Conservation (phyloP, 2,888 invertebrate genomes). For the Zygogramma bicolorata region DNA sequence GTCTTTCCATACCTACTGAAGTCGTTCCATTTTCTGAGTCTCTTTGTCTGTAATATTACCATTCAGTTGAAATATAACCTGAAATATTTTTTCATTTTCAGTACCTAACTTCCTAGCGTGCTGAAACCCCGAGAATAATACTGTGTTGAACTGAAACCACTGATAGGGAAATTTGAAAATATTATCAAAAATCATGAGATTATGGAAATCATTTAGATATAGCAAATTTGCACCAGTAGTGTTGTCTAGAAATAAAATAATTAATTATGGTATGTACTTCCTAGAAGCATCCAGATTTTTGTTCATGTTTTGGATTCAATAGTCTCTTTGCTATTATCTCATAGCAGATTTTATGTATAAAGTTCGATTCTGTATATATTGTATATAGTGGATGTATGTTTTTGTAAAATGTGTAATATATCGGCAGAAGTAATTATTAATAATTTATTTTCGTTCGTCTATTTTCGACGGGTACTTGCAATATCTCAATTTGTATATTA, state of each 20-base stretch:
- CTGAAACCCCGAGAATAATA: not conserved
- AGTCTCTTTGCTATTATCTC: not conserved
- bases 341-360: conserved; percentile 30
- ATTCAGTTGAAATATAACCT: not conserved
- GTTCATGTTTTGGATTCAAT: not conserved
- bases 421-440: conserved; percentile 47
- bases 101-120: conserved; percentile 2
- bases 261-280: not conserved
- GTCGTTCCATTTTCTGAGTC: not conserved
- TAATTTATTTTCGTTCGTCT: conserved; percentile 58
- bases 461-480: conserved; percentile 62
- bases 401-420: conserved; percentile 52
- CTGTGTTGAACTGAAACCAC: not conserved
- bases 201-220: too few relatives aligned
- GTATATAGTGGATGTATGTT: conserved; percentile 50
- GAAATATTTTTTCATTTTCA: conserved; percentile 4
- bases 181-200: too few relatives aligned
- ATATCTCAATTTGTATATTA: conserved; percentile 62
- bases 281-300: not conserved
- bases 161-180: not conserved
- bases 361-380: conserved; percentile 40
- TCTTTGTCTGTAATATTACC: not conserved
- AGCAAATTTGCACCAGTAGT: not conserved
- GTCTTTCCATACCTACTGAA: conserved; percentile 12
- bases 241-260: not conserved